Evolutionary conservation across 2,888 invertebrate genomes (phyloP), one percentile per base, ranked within the genome.

Genomic region (Aleiodes testaceus): DNA sequence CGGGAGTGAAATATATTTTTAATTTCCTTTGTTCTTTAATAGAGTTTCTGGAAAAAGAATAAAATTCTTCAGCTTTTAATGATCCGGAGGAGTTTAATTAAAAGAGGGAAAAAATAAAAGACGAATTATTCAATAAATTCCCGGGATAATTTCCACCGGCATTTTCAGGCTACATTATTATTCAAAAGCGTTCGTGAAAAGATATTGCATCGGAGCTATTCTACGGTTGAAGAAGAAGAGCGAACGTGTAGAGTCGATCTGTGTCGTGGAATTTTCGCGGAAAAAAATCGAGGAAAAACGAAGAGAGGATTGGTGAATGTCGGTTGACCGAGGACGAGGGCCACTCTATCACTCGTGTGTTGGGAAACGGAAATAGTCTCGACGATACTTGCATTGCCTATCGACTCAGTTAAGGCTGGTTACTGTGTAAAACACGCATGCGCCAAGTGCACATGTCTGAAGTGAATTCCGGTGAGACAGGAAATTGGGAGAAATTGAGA

Each of bases 401-500:
- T 72, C 64, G 64, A 72, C 72, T 68, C 63, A 47, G 49, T 36
- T 36, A 9, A 36, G 36, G 6, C 11, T 36, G 7, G 36, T 6
- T 36, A 36, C 11, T 36, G 36, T n/a, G n/a, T n/a, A 36, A 36
- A 22, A 7, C 63, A 72, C 67, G 63, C 63, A 64, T 42, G 64
- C 64, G 67, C 66, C 16, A 11, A 26, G n/a, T 16, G 7, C 61
- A 7, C 14, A 59, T 36, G 36, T 36, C 42, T 36, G 59, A 63
- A 20, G 55, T 61, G 22, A 71, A 72, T 69, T 70, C 75, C 72
- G 66, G 75, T 44, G 55, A 49, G 26, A 30, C 42, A 26, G 55
- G 26, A 26, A 26, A 26, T 26, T 65, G 9, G 44, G n/a, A 30
- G 26, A 44, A 67, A 67, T 16, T 36, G 36, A 36, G 36, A 16